Evolutionary conservation across 2,797 vertebrate genomes (phyloP), one percentile per base, ranked within the genome.

Genomic region (Tiaroga cobitis): DNA sequence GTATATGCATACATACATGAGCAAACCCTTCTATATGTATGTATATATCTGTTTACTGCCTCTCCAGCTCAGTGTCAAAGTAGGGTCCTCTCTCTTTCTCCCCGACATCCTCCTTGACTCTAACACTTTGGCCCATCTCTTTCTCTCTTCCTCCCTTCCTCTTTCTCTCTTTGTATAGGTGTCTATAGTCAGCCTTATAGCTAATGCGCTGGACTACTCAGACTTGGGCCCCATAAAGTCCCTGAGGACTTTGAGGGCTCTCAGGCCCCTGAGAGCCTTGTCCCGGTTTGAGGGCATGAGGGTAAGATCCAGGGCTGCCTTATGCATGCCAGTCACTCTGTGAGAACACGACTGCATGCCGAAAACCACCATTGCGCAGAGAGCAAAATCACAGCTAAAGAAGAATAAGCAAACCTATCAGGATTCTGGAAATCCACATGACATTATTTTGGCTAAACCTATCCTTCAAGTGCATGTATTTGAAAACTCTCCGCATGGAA

Each of bases 271-370:
- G 97, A 99, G 98, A 97, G 98, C 98, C 96, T 97, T 99, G 94
- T 99, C 98, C 96, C 97, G 98, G 96, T 99, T 99, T 99, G 98
- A 99, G 97, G 98, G 98, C 95, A 99, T 99, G 98, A 99, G 98
- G 98, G 98, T 99, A 99, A 99, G 98, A 97, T 94, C 90, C 88
- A 89, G 94, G 93, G 92, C 93, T 95, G 96, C 96, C 96, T 97
- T 97, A 96, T 98, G 98, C 98, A 99, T 99, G 98, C 96, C 92
- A 82, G 89, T 95, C 82, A 85, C 84, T 88, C 90, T 92, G 89
- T 87, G 92, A 91, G 90, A 92, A 91, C 90, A 92, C 90, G 80
- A 89, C 91, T 89, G 93, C 94, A 95, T 95, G 94, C 93, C 91
- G 90, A 87, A 91, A 90, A 91, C 91, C 91, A 91, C 89, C 93